phyloP scores from a whole-genome alignment of 35 echinoderm and acorn worm genomes.

The Hemicentrotus pulcherrimus region DNA sequence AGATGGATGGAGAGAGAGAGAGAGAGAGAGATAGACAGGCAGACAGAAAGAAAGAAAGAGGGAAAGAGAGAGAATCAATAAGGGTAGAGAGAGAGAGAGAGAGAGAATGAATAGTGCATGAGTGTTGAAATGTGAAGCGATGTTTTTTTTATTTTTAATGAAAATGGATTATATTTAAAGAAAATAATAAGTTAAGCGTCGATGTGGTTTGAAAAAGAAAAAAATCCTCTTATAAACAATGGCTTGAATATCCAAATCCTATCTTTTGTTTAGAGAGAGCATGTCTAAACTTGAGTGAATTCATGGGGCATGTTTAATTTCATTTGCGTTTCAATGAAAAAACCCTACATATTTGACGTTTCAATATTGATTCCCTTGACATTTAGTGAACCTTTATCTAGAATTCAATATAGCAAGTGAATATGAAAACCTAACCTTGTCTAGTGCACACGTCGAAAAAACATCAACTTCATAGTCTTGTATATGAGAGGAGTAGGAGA shows the following conservation, averaged over 20 bases:
- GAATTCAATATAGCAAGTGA: not conserved
- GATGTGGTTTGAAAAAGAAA: too few relatives aligned
- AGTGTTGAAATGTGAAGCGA: too few relatives aligned
- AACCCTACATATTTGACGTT: not conserved
- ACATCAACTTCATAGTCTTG: not conserved
- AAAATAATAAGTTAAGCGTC: too few relatives aligned
- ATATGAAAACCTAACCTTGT: not conserved
- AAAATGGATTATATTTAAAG: too few relatives aligned
- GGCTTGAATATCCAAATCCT: too few relatives aligned
- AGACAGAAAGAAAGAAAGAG: not conserved
- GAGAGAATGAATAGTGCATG: too few relatives aligned
- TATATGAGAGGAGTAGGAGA: not conserved
- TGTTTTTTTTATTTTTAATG: too few relatives aligned
- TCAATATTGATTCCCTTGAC: conserved; percentile 12
- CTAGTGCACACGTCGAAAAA: not conserved
- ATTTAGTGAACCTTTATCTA: conserved; percentile 13
- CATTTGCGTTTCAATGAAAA: not conserved
- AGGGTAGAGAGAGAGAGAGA: not conserved
- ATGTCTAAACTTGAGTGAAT: not conserved
- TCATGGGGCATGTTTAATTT: not conserved
- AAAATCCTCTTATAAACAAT: too few relatives aligned
- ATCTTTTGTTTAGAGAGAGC: not conserved
- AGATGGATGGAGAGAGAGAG: not conserved
- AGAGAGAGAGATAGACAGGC: not conserved
- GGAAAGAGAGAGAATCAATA: not conserved